Conservation (phyloP, 2,797 vertebrate species). For the Pseudochromis fuscus region DNA sequence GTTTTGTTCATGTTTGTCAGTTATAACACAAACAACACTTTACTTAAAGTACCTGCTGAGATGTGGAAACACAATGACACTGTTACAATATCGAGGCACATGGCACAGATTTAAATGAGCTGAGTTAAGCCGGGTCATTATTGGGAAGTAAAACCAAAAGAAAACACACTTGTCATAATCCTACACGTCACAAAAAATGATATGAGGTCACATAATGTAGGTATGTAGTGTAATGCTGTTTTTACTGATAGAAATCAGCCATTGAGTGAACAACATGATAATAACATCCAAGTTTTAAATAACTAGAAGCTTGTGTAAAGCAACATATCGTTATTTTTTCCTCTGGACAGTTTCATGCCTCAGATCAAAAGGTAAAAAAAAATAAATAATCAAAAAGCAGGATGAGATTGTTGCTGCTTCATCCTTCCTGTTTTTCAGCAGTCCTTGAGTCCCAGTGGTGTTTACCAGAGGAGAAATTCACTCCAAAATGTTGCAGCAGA, state of each 20-base stretch:
- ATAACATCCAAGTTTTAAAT: slow-evolving; percentile 21
- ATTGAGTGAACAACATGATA: slow-evolving; percentile 5
- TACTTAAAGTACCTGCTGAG: background rate
- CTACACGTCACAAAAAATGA: background rate
- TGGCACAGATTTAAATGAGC: slow-evolving; percentile 4
- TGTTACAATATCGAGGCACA: background rate
- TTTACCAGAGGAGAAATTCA: slow-evolving; percentile 47
- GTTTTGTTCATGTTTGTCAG: background rate
- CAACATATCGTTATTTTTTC: slow-evolving; percentile 7
- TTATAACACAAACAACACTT: slow-evolving; percentile 5
- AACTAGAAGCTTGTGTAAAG: background rate
- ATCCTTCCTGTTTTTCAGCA: slow-evolving; percentile 62
- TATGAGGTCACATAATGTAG: slow-evolving; percentile 24
- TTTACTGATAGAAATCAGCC: slow-evolving; percentile 4
- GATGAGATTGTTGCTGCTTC: slow-evolving; percentile 50
- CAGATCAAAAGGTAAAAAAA: slow-evolving; percentile 33
- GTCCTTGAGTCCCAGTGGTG: slow-evolving; percentile 38
- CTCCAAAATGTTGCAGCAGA: slow-evolving; percentile 63
- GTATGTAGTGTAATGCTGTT: background rate
- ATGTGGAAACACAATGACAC: background rate
- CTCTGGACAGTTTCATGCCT: slow-evolving; percentile 31
- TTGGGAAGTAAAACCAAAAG: background rate
- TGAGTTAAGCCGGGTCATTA: background rate
- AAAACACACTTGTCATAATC: background rate
- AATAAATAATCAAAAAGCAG: background rate